phyloP scores from a whole-genome alignment of 2,113 vertebrate genomes.

The Trinectes maculatus region DNA sequence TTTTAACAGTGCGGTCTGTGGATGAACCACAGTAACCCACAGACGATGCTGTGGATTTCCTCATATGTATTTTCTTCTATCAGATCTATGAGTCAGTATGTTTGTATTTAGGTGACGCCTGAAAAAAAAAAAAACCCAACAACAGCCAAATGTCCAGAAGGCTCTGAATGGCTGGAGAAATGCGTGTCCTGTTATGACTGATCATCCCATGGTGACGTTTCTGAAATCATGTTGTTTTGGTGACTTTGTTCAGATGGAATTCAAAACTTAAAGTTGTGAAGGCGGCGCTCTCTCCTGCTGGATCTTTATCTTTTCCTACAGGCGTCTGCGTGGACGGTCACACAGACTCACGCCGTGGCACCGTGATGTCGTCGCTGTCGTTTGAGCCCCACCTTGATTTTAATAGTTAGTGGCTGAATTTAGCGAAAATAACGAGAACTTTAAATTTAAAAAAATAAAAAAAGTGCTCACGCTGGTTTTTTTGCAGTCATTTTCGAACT shows the following conservation, averaged over 20 bases:
- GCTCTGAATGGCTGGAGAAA: constrained; percentile 10
- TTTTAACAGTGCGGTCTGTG: no score
- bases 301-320: constrained; percentile 28
- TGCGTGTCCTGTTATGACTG: constrained; percentile 12
- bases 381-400: constrained; percentile 44
- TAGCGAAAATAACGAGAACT: constrained; percentile 59
- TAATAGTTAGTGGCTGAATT: constrained; percentile 57
- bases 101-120: constrained; percentile 18
- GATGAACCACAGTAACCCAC: no score
- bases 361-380: constrained; percentile 56
- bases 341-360: constrained; percentile 37
- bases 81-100: no score
- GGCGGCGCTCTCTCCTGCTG: no score
- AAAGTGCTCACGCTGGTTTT: constrained; percentile 22
- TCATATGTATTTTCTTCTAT: no score
- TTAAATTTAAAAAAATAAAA: constrained; percentile 35
- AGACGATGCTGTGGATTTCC: constrained; percentile 1
- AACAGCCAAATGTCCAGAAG: neutral
- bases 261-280: neutral
- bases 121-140: constrained; percentile 7
- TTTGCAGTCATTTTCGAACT: constrained; percentile 38
- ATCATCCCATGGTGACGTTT: constrained; percentile 15
- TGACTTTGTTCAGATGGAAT: neutral
- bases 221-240: constrained; percentile 1
- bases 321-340: constrained; percentile 38